Conservation (phyloP, 2,797 vertebrate genomes). For the Oreochromis mossambicus region DNA sequence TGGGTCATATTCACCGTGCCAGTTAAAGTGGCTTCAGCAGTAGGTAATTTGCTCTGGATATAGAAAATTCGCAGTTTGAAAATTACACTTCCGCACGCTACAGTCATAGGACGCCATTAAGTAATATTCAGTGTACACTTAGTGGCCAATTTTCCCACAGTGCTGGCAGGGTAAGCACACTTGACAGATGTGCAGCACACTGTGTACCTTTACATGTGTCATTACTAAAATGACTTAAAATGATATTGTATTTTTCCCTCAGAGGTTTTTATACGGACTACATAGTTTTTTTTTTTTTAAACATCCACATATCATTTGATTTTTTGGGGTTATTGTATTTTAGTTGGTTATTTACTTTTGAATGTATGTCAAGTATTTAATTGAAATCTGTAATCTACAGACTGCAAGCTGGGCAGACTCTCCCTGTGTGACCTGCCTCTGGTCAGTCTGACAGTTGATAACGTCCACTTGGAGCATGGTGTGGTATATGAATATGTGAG, state of each 20-base stretch:
- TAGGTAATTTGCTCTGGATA: not conserved
- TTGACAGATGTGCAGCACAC: not conserved
- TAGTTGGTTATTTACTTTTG: not conserved
- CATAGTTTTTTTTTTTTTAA: not conserved
- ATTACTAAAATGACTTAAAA: not conserved
- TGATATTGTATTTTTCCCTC: not conserved
- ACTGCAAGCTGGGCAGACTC: slow-evolving; percentile 61
- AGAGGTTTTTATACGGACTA: not conserved
- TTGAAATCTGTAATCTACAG: slow-evolving; percentile 32
- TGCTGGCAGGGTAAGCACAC: not conserved
- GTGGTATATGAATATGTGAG: slow-evolving; percentile 94
- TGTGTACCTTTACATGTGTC: not conserved
- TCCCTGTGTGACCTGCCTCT: slow-evolving; percentile 74
- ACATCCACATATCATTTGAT: not conserved
- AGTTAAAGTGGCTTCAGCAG: not conserved
- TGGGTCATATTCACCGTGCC: not conserved
- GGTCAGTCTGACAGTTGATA: slow-evolving; percentile 90
- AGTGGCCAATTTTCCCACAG: not conserved
- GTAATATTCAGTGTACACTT: not conserved
- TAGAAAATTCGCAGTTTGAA: not conserved
- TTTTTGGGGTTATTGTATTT: not conserved
- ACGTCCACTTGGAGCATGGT: slow-evolving; percentile 89
- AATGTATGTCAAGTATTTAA: not conserved
- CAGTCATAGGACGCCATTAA: not conserved
- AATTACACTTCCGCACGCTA: not conserved